Base-by-base conservation (phyloP, 2,888 invertebrate genomes). In the Agrotis exclamationis region DNA sequence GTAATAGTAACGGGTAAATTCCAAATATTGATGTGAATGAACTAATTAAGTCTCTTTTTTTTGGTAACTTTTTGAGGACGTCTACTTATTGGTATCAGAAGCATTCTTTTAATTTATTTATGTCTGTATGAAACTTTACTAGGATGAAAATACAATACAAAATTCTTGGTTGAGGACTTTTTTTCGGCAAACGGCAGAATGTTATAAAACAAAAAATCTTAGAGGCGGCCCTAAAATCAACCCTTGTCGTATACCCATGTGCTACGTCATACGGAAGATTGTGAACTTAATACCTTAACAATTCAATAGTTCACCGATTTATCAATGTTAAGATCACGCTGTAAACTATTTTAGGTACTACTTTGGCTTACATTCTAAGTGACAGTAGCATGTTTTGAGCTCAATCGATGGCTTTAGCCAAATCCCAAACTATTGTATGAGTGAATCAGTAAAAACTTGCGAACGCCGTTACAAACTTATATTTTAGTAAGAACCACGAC, bases 211-310 rank as follows among this genome's bases (percentile, higher is more conserved):
- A 7, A 11, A n/a, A 45, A 24, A 53, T 39, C 13, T 22, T 58
- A 58, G 22, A 13, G 22, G 53, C 5, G 28, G 64, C 9, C 60
- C 28, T 44, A 33, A 53, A 48, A 51, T 57, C 9, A 18, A 60
- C 7, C 60, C 60, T 78, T 78, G 79, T 1, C 44, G 51, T 0
- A 76, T 48, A 18, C 71, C 18, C n/a, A 9, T 5, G 48, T 22
- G 6, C 9, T 7, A 16, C 11, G 5, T 24, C 48, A 20, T 24
- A 14, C 3, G 1, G 6, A 14, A 39, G 4, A 33, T 33, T 7
- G 14, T 44, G 11, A 11, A n/a, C 1, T 20, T 20, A 20, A 57
- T 18, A 24, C 20, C 18, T 44, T 24, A 16, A 28, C 13, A 53
- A 20, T 22, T 9, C 20, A 28, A 50, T 16, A 22, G 22, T 16